These are phyloP conservation scores for Platycheirus albimanus DNA, from an alignment of 2,888 invertebrate genomes.

Conservation along the genomic window DNA sequence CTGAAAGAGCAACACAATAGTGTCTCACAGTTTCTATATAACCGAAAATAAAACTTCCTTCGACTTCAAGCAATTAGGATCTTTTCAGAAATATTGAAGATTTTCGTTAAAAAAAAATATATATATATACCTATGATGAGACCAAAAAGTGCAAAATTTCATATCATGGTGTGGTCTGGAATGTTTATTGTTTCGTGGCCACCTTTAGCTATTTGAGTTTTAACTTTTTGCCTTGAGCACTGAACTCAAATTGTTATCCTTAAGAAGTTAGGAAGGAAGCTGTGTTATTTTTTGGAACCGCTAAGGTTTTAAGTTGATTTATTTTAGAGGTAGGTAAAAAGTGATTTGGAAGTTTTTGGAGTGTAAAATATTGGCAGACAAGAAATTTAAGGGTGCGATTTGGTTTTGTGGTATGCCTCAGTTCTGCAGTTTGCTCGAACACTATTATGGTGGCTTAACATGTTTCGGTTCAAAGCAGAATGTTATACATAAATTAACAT, in stretches of 20 bases:
- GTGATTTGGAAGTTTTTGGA: too few species aligned
- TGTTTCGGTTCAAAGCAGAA: too few species aligned
- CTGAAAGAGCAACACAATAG: neutral
- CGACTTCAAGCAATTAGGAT: neutral
- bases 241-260: neutral
- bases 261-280: neutral
- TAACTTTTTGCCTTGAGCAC: slow-evolving; percentile 21
- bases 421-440: too few species aligned
- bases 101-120: neutral
- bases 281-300: neutral
- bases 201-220: slow-evolving; percentile 17
- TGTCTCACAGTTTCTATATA: slow-evolving; percentile 14
- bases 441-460: too few species aligned
- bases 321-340: too few species aligned
- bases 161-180: neutral
- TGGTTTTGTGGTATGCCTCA: too few species aligned
- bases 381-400: too few species aligned
- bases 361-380: too few species aligned
- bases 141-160: neutral
- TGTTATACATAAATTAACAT: too few species aligned
- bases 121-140: too few species aligned
- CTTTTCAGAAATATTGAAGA: neutral
- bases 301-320: slow-evolving; percentile 10
- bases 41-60: slow-evolving; percentile 5
- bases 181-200: slow-evolving; percentile 11